Evolutionary conservation across 2,113 vertebrate genomes (phyloP), one percentile per base, ranked within the genome.

Genomic region (Cyprinodon brontotheroides): DNA sequence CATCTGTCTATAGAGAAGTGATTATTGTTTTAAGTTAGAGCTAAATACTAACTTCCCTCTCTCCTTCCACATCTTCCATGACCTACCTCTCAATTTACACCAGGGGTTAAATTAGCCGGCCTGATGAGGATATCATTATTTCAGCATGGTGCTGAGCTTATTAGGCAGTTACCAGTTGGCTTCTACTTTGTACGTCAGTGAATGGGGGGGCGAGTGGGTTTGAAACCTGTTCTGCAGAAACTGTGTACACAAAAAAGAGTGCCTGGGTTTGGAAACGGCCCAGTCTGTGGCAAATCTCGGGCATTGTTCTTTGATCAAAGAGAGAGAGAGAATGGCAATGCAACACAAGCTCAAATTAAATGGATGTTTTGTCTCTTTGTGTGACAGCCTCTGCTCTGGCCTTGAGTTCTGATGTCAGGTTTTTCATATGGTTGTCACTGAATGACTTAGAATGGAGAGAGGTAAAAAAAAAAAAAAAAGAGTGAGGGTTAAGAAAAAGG

Each of bases 271-370:
- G 77, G 79, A 87, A 65, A 38, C 37, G 17, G 70, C 74, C 70
- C 71, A 77, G 74, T 84, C 66, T 12, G 72, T 82, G 65, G 75
- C 78, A 70, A 78, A 86, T 78, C 70, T 75, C 14, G 72, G 50
- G 47, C 57, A 85, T 89, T 90, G 90, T 89, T 88, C 84, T 72
- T 47, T 78, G 86, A 92, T 90, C 77, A 90, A 90, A 90, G 15
- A 57, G 20, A 64, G 83, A 45, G 61, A 66, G 61, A 59, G 75
- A 79, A 82, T 82, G 69, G 62, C 83, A 78, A 73, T 73, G 85
- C 85, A 89, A 89, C 72, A 78, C 38, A 62, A 88, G 79, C 84
- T 83, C 59, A 72, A 82, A 86, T 79, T 45, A 82, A 89, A 91
- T 72, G 75, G 67, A 89, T 78, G 82, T 81, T 84, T 83, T 79